Base-by-base conservation (phyloP, 2,888 invertebrate genomes). In the Belgica antarctica region DNA sequence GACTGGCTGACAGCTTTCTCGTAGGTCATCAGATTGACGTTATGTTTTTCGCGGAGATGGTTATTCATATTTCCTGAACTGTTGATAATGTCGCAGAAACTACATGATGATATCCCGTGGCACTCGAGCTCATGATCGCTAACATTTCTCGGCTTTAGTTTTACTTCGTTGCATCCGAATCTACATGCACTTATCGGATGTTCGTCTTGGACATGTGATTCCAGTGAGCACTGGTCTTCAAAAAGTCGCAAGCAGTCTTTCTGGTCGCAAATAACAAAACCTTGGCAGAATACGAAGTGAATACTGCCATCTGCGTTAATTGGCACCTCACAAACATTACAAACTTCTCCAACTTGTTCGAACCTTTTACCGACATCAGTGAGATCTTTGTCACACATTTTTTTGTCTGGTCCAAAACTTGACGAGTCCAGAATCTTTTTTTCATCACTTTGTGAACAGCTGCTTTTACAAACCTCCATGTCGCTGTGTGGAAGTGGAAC, bases 261-360 rank as follows among this genome's bases (percentile, higher is more conserved):
- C 28, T 34, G 46, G 1, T 17, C 34, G n/a, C 71, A 71, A 1
- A 41, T 15, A 12, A 63, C 17, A 41, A 31, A 65, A 3, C 71
- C 71, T 27, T 63, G 34, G 63, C 71, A 71, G 46, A 63, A 71
- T 5, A 71, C 41, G 12, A 25, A 57, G 19, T 71, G 71, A 5
- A 63, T 8, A 1, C 36, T 27, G 25, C 47, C 22, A n/a, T 71
- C 59, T 19, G 28, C 34, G 17, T 34, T 22, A 1, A 71, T 36
- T 36, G 31, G 34, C n/a, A 34, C 57, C 31, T 71, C 63, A 41
- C 71, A 71, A 15, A 71, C 63, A 17, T 10, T 12, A 24, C 71
- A 71, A 27, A 12, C 47, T 15, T 71, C 65, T 27, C 22, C 22
- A n/a, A n/a, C n/a, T n/a, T n/a, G n/a, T n/a, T n/a, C n/a, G n/a